These are phyloP conservation scores for Hymenochirus boettgeri DNA, from an alignment of 2,113 vertebrate genomes.

Conservation along the genomic window DNA sequence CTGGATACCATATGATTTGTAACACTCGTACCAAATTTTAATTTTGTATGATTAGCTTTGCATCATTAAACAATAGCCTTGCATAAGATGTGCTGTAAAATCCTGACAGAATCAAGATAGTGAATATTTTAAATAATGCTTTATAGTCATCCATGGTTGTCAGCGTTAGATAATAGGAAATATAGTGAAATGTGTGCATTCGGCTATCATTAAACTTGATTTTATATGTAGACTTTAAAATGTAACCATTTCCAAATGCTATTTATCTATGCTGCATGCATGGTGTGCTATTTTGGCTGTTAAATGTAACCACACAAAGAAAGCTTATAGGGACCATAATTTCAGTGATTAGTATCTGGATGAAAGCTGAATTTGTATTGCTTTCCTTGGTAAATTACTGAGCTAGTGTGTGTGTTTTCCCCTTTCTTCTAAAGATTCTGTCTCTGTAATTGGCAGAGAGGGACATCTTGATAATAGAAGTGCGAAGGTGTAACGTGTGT, in stretches of 20 bases:
- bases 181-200: constrained; percentile 65
- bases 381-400: constrained; percentile 87
- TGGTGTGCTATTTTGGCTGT: constrained; percentile 61
- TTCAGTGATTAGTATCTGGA: constrained; percentile 71
- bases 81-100: constrained; percentile 78
- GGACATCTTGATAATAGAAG: constrained; percentile 92
- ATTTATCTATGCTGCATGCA: constrained; percentile 57
- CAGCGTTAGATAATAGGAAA: constrained; percentile 76
- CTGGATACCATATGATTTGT: constrained; percentile 89
- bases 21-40: constrained; percentile 90
- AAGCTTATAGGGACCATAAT: constrained; percentile 71
- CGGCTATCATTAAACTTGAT: constrained; percentile 69
- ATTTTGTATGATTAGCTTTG: constrained; percentile 99
- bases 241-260: constrained; percentile 68
- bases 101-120: constrained; percentile 83
- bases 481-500: constrained; percentile 82
- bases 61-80: constrained; percentile 96
- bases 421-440: constrained; percentile 62
- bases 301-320: constrained; percentile 65
- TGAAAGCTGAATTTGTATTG: constrained; percentile 75
- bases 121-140: constrained; percentile 82
- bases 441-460: constrained; percentile 94
- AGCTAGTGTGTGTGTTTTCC: constrained; percentile 59
- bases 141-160: constrained; percentile 73
- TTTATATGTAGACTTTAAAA: constrained; percentile 76